Evolutionary conservation across 2,888 invertebrate genomes (phyloP).

Genomic region (Anthophora plumipes): DNA sequence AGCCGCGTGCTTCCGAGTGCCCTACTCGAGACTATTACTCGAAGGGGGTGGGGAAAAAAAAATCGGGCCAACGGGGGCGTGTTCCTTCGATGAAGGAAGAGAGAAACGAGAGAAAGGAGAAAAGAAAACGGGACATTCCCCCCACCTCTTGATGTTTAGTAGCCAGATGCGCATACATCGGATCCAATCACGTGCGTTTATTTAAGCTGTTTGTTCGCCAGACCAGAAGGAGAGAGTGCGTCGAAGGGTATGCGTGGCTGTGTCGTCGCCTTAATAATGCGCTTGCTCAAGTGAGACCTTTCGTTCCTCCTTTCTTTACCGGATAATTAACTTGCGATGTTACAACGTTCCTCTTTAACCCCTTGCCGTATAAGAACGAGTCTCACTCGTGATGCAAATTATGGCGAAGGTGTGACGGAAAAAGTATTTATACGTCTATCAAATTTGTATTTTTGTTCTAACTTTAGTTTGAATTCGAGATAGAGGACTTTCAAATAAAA

Average conservation of each 20-base stretch:
- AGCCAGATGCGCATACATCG: slow-evolving; percentile 80
- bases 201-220: slow-evolving; percentile 76
- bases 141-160: slow-evolving; percentile 68
- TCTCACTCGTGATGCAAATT: too few species aligned
- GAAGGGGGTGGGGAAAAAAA: slow-evolving; percentile 46
- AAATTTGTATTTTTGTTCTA: too few species aligned
- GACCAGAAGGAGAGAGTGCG: slow-evolving; percentile 59
- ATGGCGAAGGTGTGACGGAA: too few species aligned
- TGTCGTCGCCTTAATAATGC: slow-evolving; percentile 46
- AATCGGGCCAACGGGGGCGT: slow-evolving; percentile 45
- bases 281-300: not conserved
- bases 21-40: slow-evolving; percentile 56
- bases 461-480: too few species aligned
- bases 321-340: not conserved
- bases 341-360: slow-evolving; percentile 21
- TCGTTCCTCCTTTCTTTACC: slow-evolving; percentile 1
- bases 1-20: slow-evolving; percentile 59
- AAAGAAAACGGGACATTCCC: slow-evolving; percentile 9
- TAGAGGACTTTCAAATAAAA: too few species aligned
- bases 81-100: slow-evolving; percentile 28
- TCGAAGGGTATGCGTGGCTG: slow-evolving; percentile 30
- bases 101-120: slow-evolving; percentile 25
- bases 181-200: slow-evolving; percentile 79
- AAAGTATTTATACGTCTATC: too few species aligned
- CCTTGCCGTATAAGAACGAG: too few species aligned